Conservation (phyloP, 2,113 vertebrate genomes). For the Erinaceus europaeus region DNA sequence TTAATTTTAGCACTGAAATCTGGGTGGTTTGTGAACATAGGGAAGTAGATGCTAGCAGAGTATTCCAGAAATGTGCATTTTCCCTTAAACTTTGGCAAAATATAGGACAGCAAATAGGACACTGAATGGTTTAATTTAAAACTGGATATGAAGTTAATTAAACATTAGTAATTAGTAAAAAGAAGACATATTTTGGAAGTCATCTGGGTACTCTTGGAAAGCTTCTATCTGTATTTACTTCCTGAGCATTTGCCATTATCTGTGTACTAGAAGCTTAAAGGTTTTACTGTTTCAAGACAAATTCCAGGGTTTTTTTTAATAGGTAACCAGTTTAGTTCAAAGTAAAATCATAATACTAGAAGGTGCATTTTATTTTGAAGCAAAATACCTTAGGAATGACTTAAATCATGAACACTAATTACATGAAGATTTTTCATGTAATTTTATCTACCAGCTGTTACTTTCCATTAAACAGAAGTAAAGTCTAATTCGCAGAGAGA, state of each 20-base stretch:
- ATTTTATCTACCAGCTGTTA: constrained; percentile 49
- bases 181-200: constrained; percentile 13
- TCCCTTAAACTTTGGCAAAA: background rate
- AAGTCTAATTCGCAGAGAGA: constrained; percentile 23
- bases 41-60: background rate
- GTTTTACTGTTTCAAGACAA: background rate
- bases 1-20: background rate
- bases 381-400: background rate
- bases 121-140: background rate
- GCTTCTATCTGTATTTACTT: background rate
- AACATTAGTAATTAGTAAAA: background rate
- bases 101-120: background rate
- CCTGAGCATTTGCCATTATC: background rate
- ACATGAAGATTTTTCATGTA: constrained; percentile 34
- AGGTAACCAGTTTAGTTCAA: too few relatives aligned
- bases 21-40: background rate
- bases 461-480: constrained; percentile 45
- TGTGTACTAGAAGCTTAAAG: background rate
- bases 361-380: background rate
- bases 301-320: background rate
- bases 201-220: background rate
- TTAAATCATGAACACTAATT: constrained; percentile 42
- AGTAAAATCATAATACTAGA: background rate
- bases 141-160: background rate
- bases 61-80: background rate